These are phyloP conservation scores for Galeopsomyia nigrocyanea DNA, from an alignment of 2,888 invertebrate species.

Conservation along the genomic window DNA sequence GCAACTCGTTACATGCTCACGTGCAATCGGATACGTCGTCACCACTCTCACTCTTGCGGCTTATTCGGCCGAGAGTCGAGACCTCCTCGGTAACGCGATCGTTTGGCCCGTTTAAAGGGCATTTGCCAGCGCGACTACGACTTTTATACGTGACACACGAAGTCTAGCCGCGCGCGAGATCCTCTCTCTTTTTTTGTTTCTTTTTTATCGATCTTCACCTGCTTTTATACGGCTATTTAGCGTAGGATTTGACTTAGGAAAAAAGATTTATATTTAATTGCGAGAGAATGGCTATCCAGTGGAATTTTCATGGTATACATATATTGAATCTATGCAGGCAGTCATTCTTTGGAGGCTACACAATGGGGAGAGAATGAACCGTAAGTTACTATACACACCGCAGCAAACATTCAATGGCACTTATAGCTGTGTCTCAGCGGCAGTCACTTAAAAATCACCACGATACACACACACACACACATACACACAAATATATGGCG, in stretches of 20 bases:
- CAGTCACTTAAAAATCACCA: constrained; percentile 31
- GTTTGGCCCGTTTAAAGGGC: background rate
- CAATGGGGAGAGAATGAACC: constrained; percentile 8
- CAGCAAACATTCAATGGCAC: too few relatives aligned
- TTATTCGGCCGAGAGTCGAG: background rate
- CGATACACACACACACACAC: background rate
- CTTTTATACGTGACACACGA: constrained; percentile 1
- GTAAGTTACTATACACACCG: background rate
- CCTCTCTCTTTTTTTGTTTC: too few relatives aligned
- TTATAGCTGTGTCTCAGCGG: background rate
- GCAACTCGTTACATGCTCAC: constrained; percentile 1
- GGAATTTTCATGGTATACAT: background rate
- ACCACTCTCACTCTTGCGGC: constrained; percentile 11
- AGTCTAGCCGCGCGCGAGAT: too few relatives aligned
- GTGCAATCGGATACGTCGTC: constrained; percentile 38
- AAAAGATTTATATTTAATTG: constrained; percentile 15
- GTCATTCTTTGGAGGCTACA: background rate
- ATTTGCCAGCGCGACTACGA: background rate
- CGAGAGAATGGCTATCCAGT: background rate
- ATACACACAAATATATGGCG: too few relatives aligned
- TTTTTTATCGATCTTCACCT: background rate
- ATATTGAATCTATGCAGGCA: background rate
- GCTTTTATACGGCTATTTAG: background rate
- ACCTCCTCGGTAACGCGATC: constrained; percentile 27
- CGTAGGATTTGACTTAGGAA: background rate